Conservation (phyloP, 2,888 invertebrate genomes). For the Limnephilus lunatus region DNA sequence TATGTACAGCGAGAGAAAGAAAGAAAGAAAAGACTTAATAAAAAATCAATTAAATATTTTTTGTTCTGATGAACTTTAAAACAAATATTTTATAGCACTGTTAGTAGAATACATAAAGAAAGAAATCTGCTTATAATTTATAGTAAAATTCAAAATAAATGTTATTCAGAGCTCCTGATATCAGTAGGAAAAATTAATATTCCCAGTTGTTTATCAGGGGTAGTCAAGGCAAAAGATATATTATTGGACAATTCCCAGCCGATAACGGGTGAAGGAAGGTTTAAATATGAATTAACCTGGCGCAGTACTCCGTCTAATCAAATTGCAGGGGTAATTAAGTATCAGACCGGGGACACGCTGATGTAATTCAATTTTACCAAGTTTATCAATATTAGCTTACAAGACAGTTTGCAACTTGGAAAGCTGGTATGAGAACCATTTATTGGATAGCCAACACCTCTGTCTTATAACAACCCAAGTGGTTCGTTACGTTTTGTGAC, state of each 20-base stretch:
- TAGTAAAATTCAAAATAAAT: too few species aligned
- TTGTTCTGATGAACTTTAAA: too few species aligned
- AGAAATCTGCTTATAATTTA: too few species aligned
- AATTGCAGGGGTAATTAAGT: constrained; percentile 11
- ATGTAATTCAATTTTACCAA: not conserved
- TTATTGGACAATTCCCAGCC: not conserved
- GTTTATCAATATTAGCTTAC: not conserved
- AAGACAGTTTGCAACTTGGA: not conserved
- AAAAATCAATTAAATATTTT: too few species aligned
- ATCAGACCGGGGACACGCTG: not conserved
- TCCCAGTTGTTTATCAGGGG: not conserved
- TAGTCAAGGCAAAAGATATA: not conserved
- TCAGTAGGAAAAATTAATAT: not conserved
- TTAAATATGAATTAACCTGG: constrained; percentile 3
- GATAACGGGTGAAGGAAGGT: not conserved
- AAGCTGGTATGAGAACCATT: too few species aligned
- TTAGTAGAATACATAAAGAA: too few species aligned
- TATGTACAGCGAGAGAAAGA: too few species aligned
- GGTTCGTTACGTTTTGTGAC: too few species aligned
- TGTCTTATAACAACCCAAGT: too few species aligned
- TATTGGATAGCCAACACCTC: too few species aligned
- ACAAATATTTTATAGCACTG: too few species aligned
- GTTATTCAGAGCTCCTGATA: not conserved
- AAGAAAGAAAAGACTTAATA: too few species aligned
- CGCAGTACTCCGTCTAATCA: not conserved